Evolutionary conservation across 2,113 vertebrate genomes (phyloP).

Genomic region (Girardinichthys multiradiatus): DNA sequence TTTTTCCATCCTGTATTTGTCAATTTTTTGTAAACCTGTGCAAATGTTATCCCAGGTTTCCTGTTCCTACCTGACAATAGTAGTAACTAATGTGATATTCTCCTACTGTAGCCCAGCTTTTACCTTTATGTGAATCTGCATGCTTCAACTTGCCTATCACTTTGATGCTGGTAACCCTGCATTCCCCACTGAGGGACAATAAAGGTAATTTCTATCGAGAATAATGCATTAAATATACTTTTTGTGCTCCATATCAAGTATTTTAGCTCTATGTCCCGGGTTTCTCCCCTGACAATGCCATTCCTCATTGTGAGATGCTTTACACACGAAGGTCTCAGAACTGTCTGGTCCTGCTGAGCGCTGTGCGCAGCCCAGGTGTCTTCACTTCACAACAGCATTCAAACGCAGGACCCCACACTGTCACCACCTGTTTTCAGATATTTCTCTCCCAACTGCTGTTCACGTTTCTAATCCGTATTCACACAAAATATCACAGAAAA

Average conservation of each 20-base stretch:
- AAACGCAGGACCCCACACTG: slow-evolving; percentile 56
- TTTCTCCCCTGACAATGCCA: neutral
- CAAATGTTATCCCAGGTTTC: too few species aligned
- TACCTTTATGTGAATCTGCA: too few species aligned
- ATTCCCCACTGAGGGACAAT: too few species aligned
- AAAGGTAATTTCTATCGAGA: neutral
- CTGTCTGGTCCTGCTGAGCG: slow-evolving; percentile 51
- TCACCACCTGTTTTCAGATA: slow-evolving; percentile 50
- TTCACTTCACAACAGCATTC: slow-evolving; percentile 49
- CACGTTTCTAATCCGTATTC: neutral
- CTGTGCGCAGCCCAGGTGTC: slow-evolving; percentile 59
- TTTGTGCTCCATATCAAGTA: neutral
- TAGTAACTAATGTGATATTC: too few species aligned
- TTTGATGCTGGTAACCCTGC: too few species aligned
- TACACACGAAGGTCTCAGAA: slow-evolving; percentile 30
- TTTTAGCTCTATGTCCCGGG: neutral
- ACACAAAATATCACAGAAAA: slow-evolving; percentile 12
- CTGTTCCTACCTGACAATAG: too few species aligned
- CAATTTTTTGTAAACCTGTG: too few species aligned
- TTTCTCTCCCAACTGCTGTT: slow-evolving; percentile 14
- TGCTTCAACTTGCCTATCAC: too few species aligned
- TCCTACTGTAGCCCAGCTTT: too few species aligned
- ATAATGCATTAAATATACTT: neutral
- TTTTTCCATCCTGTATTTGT: too few species aligned
- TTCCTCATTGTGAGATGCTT: slow-evolving; percentile 24